phyloP scores from a whole-genome alignment of 1,140 invertebrate genomes.

The Temnothorax curvispinosus region DNA sequence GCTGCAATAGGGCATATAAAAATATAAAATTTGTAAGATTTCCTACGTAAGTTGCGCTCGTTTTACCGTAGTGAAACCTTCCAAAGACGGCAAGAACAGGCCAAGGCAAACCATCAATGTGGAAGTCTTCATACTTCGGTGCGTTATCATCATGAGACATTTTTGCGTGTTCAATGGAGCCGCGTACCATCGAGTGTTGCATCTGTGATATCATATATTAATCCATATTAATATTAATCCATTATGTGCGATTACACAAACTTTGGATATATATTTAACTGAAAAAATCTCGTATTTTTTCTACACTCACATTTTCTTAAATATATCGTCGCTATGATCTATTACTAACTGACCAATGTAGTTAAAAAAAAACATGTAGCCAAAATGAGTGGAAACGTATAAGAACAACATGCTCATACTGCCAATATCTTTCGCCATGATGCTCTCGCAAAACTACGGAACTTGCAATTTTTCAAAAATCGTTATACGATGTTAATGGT shows the following conservation, averaged over 20 bases:
- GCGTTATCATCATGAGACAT: conserved; percentile 34
- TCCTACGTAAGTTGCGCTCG: background rate
- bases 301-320: conserved; percentile 49
- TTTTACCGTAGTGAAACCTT: conserved; percentile 48
- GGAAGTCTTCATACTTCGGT: conserved; percentile 34
- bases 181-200: conserved; percentile 37
- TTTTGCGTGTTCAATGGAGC: background rate
- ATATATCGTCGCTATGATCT: conserved; percentile 60
- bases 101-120: background rate
- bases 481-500: background rate
- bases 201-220: conserved; percentile 22
- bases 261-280: background rate
- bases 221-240: background rate
- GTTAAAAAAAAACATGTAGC: conserved; percentile 54
- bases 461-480: background rate
- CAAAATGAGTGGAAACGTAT: conserved; percentile 35
- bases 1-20: conserved; percentile 27
- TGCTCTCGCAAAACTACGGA: background rate
- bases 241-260: background rate
- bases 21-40: conserved; percentile 10
- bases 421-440: background rate
- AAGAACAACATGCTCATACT: background rate
- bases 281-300: background rate
- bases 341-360: conserved; percentile 57
- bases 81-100: background rate